Evolutionary conservation across 2,113 vertebrate genomes (phyloP).

Genomic region (Malurus cyaneus): DNA sequence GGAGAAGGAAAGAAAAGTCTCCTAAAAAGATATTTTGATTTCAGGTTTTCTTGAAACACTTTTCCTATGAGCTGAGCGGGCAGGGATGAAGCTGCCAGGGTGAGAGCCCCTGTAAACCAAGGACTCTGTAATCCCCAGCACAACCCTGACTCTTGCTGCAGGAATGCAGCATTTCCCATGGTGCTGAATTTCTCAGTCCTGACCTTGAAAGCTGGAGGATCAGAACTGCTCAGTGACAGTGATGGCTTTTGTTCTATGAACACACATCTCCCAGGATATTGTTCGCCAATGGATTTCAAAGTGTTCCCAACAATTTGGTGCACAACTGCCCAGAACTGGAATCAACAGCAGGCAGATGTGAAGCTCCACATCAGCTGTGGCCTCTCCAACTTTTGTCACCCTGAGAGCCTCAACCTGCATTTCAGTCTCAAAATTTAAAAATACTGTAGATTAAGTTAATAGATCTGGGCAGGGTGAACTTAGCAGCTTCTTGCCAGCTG

Average conservation of each 20-base stretch:
- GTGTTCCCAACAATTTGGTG: neutral
- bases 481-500: neutral
- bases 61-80: neutral
- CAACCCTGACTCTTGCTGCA: neutral
- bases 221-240: neutral
- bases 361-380: neutral
- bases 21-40: neutral
- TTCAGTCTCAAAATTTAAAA: neutral
- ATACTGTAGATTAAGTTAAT: neutral
- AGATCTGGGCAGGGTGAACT: neutral
- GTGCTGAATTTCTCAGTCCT: neutral
- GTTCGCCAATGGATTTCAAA: neutral
- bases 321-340: neutral
- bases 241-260: neutral
- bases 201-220: neutral
- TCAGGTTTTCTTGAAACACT: neutral
- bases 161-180: neutral
- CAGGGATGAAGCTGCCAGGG: neutral
- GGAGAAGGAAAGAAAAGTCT: neutral
- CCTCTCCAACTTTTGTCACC: neutral
- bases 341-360: neutral
- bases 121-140: neutral
- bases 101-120: neutral
- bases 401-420: neutral
- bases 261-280: neutral